Conservation (phyloP, 1,140 invertebrate genomes). For the Antheraea mylitta region DNA sequence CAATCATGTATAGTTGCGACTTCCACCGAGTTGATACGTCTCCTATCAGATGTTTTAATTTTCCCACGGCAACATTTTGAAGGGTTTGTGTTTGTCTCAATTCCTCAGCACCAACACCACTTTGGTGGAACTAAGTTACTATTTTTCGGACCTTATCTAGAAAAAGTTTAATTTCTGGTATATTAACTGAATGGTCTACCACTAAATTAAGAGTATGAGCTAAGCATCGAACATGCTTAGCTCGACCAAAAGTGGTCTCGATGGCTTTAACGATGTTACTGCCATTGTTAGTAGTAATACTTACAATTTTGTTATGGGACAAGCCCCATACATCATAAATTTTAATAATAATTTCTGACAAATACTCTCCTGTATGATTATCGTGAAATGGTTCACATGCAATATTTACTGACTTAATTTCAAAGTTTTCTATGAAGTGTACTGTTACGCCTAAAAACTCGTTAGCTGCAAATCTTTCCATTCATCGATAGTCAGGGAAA, state of each 20-base stretch:
- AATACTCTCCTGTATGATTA: constrained; percentile 30
- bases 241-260: constrained; percentile 42
- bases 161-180: constrained; percentile 14
- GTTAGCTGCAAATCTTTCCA: constrained; percentile 34
- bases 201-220: constrained; percentile 36
- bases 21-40: constrained; percentile 32
- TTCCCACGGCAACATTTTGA: constrained; percentile 33
- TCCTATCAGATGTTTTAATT: constrained; percentile 28
- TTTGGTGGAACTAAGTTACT: constrained; percentile 43
- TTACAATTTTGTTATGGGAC: constrained; percentile 10
- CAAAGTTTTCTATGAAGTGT: constrained; percentile 35
- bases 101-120: constrained; percentile 29
- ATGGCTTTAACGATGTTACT: constrained; percentile 46
- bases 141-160: constrained; percentile 40
- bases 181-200: constrained; percentile 33
- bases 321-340: constrained; percentile 16
- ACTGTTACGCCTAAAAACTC: constrained; percentile 31
- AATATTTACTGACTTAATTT: constrained; percentile 29
- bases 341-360: constrained; percentile 28
- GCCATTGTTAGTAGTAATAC: constrained; percentile 46
- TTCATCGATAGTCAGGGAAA: constrained; percentile 34
- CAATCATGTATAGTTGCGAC: constrained; percentile 33
- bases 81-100: constrained; percentile 27
- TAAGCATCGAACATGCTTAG: constrained; percentile 34
- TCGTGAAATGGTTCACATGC: constrained; percentile 31